Conservation (phyloP, 2,113 vertebrate genomes). For the Nanorana parkeri region DNA sequence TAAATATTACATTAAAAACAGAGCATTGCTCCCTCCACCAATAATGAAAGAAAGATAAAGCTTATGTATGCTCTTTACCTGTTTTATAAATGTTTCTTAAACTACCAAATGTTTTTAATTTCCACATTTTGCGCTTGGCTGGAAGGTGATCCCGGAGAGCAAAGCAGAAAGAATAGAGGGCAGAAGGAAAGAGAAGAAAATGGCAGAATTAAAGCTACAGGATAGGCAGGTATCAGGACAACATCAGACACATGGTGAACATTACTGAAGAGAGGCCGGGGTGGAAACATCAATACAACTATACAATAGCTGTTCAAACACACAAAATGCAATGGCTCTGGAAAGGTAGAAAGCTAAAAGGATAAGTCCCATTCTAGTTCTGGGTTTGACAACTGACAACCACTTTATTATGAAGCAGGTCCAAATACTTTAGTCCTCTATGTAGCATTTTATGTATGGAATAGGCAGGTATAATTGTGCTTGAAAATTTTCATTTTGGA, state of each 20-base stretch:
- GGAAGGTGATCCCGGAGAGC: slow-evolving; percentile 75
- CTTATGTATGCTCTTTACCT: slow-evolving; percentile 82
- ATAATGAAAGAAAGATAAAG: slow-evolving; percentile 2
- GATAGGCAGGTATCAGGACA: slow-evolving; percentile 50
- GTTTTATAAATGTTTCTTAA: slow-evolving; percentile 99
- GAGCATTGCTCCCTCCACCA: background rate
- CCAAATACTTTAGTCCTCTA: no score
- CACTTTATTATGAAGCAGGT: no score
- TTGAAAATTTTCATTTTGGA: no score
- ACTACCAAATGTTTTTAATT: slow-evolving; percentile 99
- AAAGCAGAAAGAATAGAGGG: slow-evolving; percentile 62
- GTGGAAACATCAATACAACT: background rate
- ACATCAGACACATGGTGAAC: slow-evolving; percentile 52
- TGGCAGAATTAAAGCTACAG: slow-evolving; percentile 60
- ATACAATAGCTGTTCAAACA: background rate
- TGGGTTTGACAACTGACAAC: no score
- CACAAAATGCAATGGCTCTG: no score
- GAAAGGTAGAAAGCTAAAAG: no score
- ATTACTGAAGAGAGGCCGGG: slow-evolving; percentile 2
- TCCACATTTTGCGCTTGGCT: slow-evolving; percentile 99
- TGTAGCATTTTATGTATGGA: no score
- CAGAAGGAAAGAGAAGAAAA: slow-evolving; percentile 66
- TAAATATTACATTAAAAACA: background rate
- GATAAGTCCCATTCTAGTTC: no score
- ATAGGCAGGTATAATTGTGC: no score